Percentiles rank a stretch among this genome's conserved stretches.
phyloP scores from a whole-genome alignment of 2,888 invertebrate genomes.

The Acanthosepion lycidas region DNA sequence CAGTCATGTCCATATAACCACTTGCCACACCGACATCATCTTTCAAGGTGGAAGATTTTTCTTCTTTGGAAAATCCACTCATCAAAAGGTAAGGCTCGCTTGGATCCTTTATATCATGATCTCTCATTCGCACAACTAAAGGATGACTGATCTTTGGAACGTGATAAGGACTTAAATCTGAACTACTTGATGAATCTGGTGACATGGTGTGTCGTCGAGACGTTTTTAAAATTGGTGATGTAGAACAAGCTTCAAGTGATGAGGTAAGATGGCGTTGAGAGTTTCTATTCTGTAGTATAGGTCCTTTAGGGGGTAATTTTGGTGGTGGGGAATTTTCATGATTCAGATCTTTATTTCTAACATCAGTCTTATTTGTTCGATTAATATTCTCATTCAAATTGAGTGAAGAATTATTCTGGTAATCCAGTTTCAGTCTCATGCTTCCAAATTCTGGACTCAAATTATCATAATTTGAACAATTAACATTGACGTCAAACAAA shows the following conservation, averaged over 20 bases:
- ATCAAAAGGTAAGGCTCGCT: conserved; percentile 57
- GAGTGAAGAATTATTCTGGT: conserved; percentile 35
- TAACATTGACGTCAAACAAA: background rate
- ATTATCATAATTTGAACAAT: conserved; percentile 47
- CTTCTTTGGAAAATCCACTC: conserved; percentile 56
- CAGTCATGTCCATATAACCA: conserved; percentile 66
- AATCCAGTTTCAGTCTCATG: background rate
- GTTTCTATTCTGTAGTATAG: conserved; percentile 59
- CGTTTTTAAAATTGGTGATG: background rate
- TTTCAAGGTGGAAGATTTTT: background rate
- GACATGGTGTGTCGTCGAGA: conserved; percentile 46
- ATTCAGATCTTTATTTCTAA: background rate
- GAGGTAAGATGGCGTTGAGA: conserved; percentile 49
- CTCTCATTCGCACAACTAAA: conserved; percentile 43
- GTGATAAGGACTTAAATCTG: conserved; percentile 48
- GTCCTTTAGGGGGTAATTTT: conserved; percentile 69
- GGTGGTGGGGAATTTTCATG: conserved; percentile 60
- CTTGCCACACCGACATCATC: conserved; percentile 46
- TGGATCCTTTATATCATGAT: conserved; percentile 46
- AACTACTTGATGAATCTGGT: background rate
- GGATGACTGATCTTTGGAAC: conserved; percentile 49
- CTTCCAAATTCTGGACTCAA: conserved; percentile 41
- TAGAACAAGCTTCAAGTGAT: conserved; percentile 23
- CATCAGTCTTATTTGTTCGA: background rate
- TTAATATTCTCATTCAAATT: background rate